These are phyloP conservation scores for Podarcis raffonei DNA, from an alignment of 2,113 vertebrate genomes.

Conservation along the genomic window DNA sequence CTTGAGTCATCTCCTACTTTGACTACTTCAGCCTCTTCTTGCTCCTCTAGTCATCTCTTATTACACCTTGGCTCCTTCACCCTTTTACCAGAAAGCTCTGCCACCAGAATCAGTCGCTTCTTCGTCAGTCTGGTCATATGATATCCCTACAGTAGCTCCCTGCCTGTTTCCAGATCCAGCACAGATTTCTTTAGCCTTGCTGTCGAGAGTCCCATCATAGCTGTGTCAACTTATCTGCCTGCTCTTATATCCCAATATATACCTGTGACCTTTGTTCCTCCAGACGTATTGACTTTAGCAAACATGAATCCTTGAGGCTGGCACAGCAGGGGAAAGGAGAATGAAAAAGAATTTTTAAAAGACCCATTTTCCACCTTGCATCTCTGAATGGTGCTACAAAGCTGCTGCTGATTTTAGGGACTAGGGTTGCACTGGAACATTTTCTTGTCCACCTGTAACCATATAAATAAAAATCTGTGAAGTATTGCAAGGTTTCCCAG, in stretches of 20 bases:
- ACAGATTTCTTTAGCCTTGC: not conserved
- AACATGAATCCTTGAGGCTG: no score
- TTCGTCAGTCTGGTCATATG: not conserved
- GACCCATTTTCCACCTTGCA: not conserved
- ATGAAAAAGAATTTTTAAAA: not conserved
- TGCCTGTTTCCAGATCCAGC: not conserved
- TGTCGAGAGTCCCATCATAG: not conserved
- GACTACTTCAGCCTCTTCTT: not conserved
- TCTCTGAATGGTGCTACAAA: not conserved
- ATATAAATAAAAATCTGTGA: not conserved
- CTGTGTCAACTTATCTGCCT: not conserved
- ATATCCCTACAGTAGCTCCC: not conserved
- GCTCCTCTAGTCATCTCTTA: no score
- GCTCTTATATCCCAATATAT: not conserved
- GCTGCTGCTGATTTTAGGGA: not conserved
- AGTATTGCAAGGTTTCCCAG: not conserved
- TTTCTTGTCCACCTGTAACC: not conserved
- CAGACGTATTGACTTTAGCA: not conserved
- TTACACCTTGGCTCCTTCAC: not conserved
- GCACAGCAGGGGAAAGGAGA: no score
- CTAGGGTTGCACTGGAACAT: not conserved
- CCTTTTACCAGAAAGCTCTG: not conserved
- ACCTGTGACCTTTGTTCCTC: not conserved
- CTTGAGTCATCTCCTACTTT: not conserved
- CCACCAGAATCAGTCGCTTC: not conserved